These are phyloP conservation scores for Scaptomyza caliginosa DNA, from an alignment of 2,888 invertebrate species.

Conservation along the genomic window DNA sequence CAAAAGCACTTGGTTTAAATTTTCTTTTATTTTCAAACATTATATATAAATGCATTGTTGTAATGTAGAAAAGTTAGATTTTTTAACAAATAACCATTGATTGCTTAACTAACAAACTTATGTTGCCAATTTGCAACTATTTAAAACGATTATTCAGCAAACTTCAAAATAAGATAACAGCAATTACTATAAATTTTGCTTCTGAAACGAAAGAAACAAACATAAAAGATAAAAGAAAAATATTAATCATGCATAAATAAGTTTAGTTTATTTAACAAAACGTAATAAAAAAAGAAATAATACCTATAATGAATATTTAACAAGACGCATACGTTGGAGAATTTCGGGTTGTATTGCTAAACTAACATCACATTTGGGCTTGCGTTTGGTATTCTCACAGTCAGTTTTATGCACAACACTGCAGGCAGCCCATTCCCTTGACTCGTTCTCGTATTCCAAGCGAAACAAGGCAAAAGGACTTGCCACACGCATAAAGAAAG, in stretches of 20 bases:
- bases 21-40: too few relatives aligned
- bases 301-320: conserved; percentile 21
- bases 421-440: conserved; percentile 48
- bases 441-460: conserved; percentile 40
- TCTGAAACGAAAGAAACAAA: conserved; percentile 51
- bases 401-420: conserved; percentile 1
- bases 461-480: conserved; percentile 43
- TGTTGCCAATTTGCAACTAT: neutral
- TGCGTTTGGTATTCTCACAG: neutral
- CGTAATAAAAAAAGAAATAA: neutral
- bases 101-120: neutral
- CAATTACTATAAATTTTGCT: conserved; percentile 9
- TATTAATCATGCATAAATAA: neutral
- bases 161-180: neutral
- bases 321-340: conserved; percentile 41
- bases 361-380: conserved; percentile 23
- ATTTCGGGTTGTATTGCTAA: conserved; percentile 41
- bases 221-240: neutral
- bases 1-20: neutral
- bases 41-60: too few relatives aligned
- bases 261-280: conserved; percentile 2
- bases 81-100: too few relatives aligned
- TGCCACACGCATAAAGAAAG: conserved; percentile 40
- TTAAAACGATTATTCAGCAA: neutral
- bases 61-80: too few relatives aligned